phyloP scores from a whole-genome alignment of 2,888 invertebrate genomes.

The Tupiocoris notatus region DNA sequence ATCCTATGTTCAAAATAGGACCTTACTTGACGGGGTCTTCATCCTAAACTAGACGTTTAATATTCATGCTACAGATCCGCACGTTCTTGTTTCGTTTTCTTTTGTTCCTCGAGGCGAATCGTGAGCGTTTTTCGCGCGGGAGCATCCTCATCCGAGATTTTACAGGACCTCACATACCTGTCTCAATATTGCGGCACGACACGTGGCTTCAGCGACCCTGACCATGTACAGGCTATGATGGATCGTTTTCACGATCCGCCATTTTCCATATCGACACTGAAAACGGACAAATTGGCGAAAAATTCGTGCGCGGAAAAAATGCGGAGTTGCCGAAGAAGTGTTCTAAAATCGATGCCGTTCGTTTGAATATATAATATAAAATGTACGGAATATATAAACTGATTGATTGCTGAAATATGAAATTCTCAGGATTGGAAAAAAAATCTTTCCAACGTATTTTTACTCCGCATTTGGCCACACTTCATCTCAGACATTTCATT shows the following conservation, averaged over 20 bases:
- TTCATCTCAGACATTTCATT: too few species aligned
- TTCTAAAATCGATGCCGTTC: too few species aligned
- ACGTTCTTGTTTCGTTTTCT: not conserved
- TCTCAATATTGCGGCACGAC: not conserved
- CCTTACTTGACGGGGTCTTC: not conserved
- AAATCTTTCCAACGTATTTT: too few species aligned
- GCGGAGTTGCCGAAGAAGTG: too few species aligned
- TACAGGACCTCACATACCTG: not conserved
- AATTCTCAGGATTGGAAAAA: too few species aligned
- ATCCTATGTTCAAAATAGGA: not conserved
- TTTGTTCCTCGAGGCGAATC: constrained; percentile 32
- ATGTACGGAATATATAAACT: too few species aligned
- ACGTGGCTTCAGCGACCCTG: not conserved
- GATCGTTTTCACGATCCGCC: not conserved
- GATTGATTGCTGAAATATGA: too few species aligned
- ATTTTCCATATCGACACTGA: too few species aligned
- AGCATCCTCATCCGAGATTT: not conserved
- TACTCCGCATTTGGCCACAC: too few species aligned
- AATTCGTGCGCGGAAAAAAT: too few species aligned
- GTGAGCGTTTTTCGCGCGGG: constrained; percentile 4
- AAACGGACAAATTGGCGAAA: too few species aligned
- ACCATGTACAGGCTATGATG: not conserved
- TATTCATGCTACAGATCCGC: constrained; percentile 24
- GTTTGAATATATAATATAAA: too few species aligned
- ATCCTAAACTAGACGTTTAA: constrained; percentile 34